Conservation (phyloP, 2,888 invertebrate species). For the Meghimatium bilineatum region DNA sequence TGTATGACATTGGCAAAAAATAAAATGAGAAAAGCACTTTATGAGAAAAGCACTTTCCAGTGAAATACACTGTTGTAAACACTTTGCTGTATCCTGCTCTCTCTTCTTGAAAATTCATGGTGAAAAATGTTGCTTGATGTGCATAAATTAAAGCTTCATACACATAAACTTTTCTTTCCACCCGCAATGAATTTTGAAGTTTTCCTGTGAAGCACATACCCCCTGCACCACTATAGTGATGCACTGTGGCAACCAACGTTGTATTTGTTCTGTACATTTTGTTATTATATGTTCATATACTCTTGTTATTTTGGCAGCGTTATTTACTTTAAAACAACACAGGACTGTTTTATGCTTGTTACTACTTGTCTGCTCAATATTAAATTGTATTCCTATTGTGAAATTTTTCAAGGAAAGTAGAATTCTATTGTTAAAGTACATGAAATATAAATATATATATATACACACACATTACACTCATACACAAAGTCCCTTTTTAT, state of each 20-base stretch:
- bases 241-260: background rate
- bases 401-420: background rate
- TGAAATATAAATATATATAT: no score
- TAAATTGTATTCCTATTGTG: no score
- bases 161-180: background rate
- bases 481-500: no score
- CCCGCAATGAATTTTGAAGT: background rate
- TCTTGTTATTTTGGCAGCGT: background rate
- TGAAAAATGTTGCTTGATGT: conserved; percentile 1
- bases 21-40: background rate
- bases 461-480: no score
- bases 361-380: conserved; percentile 16
- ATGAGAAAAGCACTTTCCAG: no score
- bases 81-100: background rate
- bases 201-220: conserved; percentile 12
- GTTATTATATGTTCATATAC: background rate
- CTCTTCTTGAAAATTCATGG: background rate
- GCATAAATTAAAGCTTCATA: background rate
- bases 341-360: conserved; percentile 11
- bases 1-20: background rate
- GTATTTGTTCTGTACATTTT: background rate
- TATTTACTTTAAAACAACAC: conserved; percentile 12
- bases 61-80: background rate
- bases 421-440: background rate
- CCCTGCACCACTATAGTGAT: conserved; percentile 11